Evolutionary conservation across 2,888 invertebrate genomes (phyloP), one percentile per base, ranked within the genome.

Genomic region (Pogonocherus hispidulus): DNA sequence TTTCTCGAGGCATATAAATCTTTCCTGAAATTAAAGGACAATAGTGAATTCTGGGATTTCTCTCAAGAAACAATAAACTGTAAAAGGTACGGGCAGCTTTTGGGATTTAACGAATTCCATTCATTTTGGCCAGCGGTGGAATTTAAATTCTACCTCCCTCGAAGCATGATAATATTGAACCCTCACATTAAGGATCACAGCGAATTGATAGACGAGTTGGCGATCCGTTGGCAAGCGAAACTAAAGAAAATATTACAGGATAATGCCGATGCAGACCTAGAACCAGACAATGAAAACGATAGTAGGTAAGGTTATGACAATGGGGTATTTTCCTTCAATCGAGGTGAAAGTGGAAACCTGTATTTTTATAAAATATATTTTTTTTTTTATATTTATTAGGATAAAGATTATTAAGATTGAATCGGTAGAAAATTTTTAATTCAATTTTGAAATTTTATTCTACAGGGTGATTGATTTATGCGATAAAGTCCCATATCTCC

Each of bases 101-200:
- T 80, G 46, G 77, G 69, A 1, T 47, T 76, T 9, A 80, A 78
- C 55, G 80, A 81, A 70, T 71, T 81, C 41, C 67, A 14, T 22
- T 46, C 60, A 5, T 66, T 71, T 35, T 67, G 66, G 72, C 57
- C 74, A 5, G 22, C 63, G n/a, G 18, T 76, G 1, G 62, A 46
- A 9, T 86, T 88, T 41, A 81, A 85, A 60, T 83, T 89, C 18
- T 85, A 87, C 64, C 85, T 90, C 57, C 90, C 90, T 0, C 88
- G 89, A 59, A 87, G 88, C 59, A 84, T 89, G 3, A 86, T 90
- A 19, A 86, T 88, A 71, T 80, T 90, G 19, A 88, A 90, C 81
- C 87, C 89, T 0, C 83, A 83, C 18, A 76, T 88, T 8, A 81
- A 84, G 1, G 86, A 88, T 67, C 88, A 89, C 74, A 86, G 86